A percentile compares a stretch with the other conserved stretches of the same genome.
Conservation (phyloP, 2,888 invertebrate species). For the Brachylomia viminalis region DNA sequence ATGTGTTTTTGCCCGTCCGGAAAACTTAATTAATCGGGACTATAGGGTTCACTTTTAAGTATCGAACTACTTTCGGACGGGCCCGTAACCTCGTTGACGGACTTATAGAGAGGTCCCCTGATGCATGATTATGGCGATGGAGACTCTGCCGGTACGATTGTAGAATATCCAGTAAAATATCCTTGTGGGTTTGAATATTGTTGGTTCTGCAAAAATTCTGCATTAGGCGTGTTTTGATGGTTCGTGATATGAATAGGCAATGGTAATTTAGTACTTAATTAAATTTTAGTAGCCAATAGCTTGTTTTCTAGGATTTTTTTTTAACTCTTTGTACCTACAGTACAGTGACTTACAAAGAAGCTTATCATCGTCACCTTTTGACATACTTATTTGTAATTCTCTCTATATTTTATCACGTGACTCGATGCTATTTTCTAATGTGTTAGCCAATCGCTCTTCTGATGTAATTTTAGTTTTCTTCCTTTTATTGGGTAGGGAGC, state of each 20-base stretch:
- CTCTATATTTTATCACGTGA: neutral
- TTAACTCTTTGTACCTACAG: too few species aligned
- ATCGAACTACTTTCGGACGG: too few species aligned
- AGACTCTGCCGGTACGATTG: slow-evolving; percentile 1
- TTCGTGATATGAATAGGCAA: too few species aligned
- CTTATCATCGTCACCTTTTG: neutral
- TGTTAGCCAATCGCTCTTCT: neutral
- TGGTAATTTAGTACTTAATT: neutral
- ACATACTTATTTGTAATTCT: slow-evolving; percentile 1
- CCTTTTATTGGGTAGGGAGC: neutral
- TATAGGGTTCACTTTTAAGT: too few species aligned
- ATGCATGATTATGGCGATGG: neutral
- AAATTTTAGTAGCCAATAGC: neutral
- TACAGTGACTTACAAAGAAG: neutral
- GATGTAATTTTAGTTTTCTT: slow-evolving; percentile 1
- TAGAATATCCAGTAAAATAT: slow-evolving; percentile 1
- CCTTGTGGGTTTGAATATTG: slow-evolving; percentile 2
- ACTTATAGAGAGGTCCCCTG: too few species aligned
- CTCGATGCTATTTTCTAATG: neutral
- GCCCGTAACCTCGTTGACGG: too few species aligned
- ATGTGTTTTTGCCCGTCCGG: too few species aligned
- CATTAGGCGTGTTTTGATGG: too few species aligned
- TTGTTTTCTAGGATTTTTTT: slow-evolving; percentile 1
- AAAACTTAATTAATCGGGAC: too few species aligned
- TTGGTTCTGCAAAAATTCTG: neutral